Percentiles rank a stretch among this genome's conserved stretches.
Conservation (phyloP, 2,113 vertebrate genomes). For the Laticauda colubrina region DNA sequence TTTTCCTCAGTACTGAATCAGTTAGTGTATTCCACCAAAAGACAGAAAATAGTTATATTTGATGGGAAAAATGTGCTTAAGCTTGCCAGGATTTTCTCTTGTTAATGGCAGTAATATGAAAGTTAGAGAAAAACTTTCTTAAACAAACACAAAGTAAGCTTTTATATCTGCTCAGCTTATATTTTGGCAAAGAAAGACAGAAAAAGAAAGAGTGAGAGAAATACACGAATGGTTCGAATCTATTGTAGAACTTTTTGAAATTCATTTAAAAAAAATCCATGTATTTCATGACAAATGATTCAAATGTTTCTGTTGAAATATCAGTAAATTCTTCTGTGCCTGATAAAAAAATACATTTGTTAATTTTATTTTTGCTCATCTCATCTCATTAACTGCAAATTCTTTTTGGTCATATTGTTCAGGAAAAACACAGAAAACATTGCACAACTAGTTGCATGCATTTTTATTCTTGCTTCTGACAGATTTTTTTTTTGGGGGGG, state of each 20-base stretch:
- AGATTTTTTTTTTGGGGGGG: background rate
- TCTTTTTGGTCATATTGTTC: background rate
- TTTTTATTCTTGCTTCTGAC: background rate
- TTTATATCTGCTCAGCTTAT: constrained; percentile 28
- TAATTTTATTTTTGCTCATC: background rate
- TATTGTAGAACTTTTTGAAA: background rate
- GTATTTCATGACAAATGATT: background rate
- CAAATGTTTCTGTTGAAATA: background rate
- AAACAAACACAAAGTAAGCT: background rate
- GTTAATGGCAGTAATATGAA: background rate
- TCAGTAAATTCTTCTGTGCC: background rate
- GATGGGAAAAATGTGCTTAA: background rate
- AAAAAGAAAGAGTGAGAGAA: background rate
- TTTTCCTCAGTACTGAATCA: background rate
- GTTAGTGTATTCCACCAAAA: background rate
- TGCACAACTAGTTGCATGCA: background rate
- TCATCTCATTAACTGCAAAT: background rate
- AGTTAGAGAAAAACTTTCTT: background rate
- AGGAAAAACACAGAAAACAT: background rate
- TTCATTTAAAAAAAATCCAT: background rate
- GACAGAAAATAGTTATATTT: background rate
- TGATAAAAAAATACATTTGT: background rate
- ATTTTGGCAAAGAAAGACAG: background rate
- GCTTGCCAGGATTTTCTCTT: too few species aligned
- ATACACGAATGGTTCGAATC: background rate